Evolutionary conservation across 2,888 invertebrate species (phyloP).

Genomic region (Trichacis sp.): DNA sequence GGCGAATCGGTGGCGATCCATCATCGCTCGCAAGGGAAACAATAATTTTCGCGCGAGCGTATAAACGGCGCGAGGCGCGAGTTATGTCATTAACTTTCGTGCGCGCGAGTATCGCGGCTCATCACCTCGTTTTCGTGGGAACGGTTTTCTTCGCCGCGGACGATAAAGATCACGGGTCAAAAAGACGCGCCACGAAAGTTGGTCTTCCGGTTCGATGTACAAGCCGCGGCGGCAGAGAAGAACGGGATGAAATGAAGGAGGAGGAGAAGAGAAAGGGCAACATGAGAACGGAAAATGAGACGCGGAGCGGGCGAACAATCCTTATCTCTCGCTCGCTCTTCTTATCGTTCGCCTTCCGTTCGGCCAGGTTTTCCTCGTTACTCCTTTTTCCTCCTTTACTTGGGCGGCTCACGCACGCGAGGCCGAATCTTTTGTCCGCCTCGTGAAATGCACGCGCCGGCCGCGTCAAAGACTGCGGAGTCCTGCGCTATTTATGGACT

Average conservation of each 20-base stretch:
- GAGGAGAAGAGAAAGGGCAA: background rate
- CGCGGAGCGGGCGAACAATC: conserved; percentile 1
- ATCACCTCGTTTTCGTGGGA: conserved; percentile 38
- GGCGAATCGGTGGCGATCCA: background rate
- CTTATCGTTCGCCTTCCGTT: conserved; percentile 26
- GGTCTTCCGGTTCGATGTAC: conserved; percentile 30
- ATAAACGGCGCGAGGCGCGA: conserved; percentile 32
- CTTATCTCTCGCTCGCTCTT: background rate
- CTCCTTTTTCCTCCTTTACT: too few species aligned
- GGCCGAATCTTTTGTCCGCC: too few species aligned
- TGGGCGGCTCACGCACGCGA: too few species aligned
- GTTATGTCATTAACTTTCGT: conserved; percentile 43
- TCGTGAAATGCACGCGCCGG: too few species aligned
- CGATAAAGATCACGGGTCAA: conserved; percentile 43
- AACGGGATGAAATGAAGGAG: background rate
- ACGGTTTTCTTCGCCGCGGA: conserved; percentile 35
- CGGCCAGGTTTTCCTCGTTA: conserved; percentile 4
- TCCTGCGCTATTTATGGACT: too few species aligned
- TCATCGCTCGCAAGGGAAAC: background rate
- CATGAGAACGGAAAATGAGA: background rate
- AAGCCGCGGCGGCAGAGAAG: conserved; percentile 1
- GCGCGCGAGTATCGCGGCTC: conserved; percentile 26
- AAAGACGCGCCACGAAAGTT: conserved; percentile 24
- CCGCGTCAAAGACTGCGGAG: too few species aligned
- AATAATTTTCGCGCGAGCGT: background rate